Percentiles rank a stretch among this genome's conserved stretches.
phyloP scores from a whole-genome alignment of 1,140 invertebrate genomes.

The Laupala kohalensis region DNA sequence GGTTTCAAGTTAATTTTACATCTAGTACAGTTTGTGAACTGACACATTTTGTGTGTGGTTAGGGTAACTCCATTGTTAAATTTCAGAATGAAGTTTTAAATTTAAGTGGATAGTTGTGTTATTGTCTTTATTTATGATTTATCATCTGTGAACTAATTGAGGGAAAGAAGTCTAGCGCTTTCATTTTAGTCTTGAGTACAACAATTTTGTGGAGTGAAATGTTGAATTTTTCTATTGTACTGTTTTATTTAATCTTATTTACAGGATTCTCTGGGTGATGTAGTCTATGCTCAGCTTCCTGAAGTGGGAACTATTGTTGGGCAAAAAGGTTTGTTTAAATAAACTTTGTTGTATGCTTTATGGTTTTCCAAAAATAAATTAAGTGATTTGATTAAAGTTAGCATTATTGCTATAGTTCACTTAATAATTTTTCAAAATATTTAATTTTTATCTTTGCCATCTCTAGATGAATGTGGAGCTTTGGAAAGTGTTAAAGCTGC shows the following conservation, averaged over 20 bases:
- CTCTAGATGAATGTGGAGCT: slow-evolving; percentile 79
- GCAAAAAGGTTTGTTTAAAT: slow-evolving; percentile 23
- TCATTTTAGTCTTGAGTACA: no score
- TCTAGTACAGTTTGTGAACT: no score
- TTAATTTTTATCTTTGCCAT: slow-evolving; percentile 15
- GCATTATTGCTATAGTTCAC: not conserved
- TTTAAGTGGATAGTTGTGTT: no score
- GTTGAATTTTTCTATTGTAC: no score
- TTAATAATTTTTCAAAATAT: not conserved
- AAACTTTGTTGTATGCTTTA: not conserved
- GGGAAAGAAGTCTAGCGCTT: no score
- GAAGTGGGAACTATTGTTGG: slow-evolving; percentile 48
- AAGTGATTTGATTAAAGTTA: not conserved
- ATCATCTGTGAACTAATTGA: no score
- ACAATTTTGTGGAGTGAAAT: no score
- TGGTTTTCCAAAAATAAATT: not conserved
- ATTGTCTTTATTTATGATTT: no score
- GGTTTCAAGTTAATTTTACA: no score
- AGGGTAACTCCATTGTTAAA: no score
- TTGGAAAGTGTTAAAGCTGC: slow-evolving; percentile 96
- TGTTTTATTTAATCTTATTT: slow-evolving; percentile 18
- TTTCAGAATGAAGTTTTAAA: no score
- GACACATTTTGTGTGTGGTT: no score
- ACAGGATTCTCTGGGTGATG: slow-evolving; percentile 77
- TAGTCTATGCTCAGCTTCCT: slow-evolving; percentile 87